A percentile compares a stretch with the other conserved stretches of the same genome.
Conservation (phyloP, 1,140 invertebrate genomes). For the Tachypleus tridentatus region DNA sequence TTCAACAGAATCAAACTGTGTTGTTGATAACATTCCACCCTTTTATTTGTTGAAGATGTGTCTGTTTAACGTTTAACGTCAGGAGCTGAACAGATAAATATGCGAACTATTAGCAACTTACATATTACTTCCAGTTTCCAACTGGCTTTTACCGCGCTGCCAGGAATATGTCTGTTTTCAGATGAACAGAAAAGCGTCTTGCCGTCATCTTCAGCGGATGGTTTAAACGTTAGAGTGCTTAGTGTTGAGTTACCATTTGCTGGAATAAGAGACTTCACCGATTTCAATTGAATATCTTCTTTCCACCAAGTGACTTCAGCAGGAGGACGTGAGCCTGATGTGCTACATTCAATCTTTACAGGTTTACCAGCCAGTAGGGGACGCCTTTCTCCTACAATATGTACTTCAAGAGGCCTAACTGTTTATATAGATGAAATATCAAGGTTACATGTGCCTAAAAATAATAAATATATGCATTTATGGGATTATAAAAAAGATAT, state of each 20-base stretch:
- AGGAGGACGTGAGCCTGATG: conserved; percentile 22
- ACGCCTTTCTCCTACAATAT: conserved; percentile 55
- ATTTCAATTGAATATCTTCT: conserved; percentile 47
- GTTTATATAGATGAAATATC: conserved; percentile 13
- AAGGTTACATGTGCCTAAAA: too few species aligned
- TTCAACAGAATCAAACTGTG: too few species aligned
- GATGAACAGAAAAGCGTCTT: conserved; percentile 21
- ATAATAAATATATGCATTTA: too few species aligned
- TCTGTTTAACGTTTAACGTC: too few species aligned
- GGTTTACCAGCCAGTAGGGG: conserved; percentile 22
- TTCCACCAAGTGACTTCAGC: conserved; percentile 36
- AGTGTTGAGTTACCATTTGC: conserved; percentile 56
- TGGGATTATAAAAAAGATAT: too few species aligned
- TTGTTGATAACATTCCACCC: too few species aligned
- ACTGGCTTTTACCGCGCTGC: conserved; percentile 60
- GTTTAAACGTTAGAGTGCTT: conserved; percentile 19
- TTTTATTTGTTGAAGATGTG: too few species aligned
- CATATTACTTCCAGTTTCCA: conserved; percentile 46
- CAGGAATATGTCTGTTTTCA: conserved; percentile 26
- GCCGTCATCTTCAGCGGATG: conserved; percentile 20
- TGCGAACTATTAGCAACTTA: conserved; percentile 31
- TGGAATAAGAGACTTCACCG: conserved; percentile 37
- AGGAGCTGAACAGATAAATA: too few species aligned
- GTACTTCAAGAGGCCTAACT: conserved; percentile 71
- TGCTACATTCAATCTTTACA: conserved; percentile 18